Percentiles rank a stretch among this genome's conserved stretches.
phyloP scores from a whole-genome alignment of 30 jellyfish, hydroid and myxozoan species.

The Cassiopea andromeda region DNA sequence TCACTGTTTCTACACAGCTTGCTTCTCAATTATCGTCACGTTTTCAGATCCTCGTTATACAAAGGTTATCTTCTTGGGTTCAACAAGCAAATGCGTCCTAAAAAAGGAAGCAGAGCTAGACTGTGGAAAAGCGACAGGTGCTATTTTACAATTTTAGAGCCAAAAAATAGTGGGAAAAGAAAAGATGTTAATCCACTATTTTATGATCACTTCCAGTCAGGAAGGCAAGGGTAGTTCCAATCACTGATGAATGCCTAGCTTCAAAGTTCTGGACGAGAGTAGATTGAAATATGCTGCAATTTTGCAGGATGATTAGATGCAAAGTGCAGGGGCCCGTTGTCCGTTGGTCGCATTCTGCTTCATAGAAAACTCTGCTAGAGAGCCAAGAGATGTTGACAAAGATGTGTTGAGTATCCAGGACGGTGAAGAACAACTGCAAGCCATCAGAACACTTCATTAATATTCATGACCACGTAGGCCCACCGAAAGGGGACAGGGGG shows the following conservation, averaged over 20 bases:
- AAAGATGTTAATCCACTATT: slow-evolving; percentile 15
- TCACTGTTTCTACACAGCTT: slow-evolving; percentile 43
- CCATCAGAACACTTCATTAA: too few relatives aligned
- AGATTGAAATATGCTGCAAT: background rate
- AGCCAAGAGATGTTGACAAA: background rate
- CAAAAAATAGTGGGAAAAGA: background rate
- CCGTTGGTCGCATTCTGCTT: background rate
- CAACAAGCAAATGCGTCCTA: slow-evolving; percentile 57
- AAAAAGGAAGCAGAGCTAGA: slow-evolving; percentile 62
- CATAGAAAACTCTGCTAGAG: background rate
- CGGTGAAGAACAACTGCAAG: too few relatives aligned
- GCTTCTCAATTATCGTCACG: slow-evolving; percentile 55
- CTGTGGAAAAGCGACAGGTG: slow-evolving; percentile 64
- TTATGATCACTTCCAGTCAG: slow-evolving; percentile 21
- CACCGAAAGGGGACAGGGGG: too few relatives aligned
- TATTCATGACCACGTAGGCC: too few relatives aligned
- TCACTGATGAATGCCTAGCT: background rate
- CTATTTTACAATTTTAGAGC: slow-evolving; percentile 42
- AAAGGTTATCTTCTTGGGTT: slow-evolving; percentile 57
- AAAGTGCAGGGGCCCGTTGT: background rate
- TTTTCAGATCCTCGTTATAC: slow-evolving; percentile 43
- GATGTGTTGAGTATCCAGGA: background rate
- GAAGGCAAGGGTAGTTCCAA: slow-evolving; percentile 19
- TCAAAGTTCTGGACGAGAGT: background rate
- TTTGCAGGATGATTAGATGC: background rate